A percentile compares a stretch with the other conserved stretches of the same genome.
Conservation (phyloP, 2,888 invertebrate species). For the Chymomyza amoena region DNA sequence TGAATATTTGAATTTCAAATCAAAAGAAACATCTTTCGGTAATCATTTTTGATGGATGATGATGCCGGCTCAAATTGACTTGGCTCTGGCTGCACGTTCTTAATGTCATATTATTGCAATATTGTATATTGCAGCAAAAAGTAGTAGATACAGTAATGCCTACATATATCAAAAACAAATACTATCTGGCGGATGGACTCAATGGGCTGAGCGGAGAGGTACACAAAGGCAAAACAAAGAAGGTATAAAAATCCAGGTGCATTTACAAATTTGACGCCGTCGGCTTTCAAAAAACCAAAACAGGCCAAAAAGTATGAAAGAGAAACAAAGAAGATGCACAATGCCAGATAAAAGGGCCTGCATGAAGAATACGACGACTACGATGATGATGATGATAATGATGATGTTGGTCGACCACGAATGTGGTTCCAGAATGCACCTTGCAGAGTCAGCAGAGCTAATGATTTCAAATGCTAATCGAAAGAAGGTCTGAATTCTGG, state of each 20-base stretch:
- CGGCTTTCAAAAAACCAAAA: conserved; percentile 59
- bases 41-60: conserved; percentile 74
- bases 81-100: conserved; percentile 14
- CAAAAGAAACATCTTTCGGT: conserved; percentile 67
- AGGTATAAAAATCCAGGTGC: conserved; percentile 65
- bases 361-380: conserved; percentile 39
- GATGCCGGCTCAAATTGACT: conserved; percentile 51
- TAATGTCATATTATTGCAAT: conserved; percentile 72
- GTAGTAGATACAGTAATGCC: conserved; percentile 45
- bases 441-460: conserved; percentile 62
- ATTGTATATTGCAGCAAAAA: conserved; percentile 27
- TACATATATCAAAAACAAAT: conserved; percentile 35
- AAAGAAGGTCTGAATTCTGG: conserved; percentile 29
- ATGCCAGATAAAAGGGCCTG: conserved; percentile 57
- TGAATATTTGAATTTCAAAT: conserved; percentile 69
- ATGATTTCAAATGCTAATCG: conserved; percentile 77
- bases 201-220: conserved; percentile 15
- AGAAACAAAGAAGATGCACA: conserved; percentile 61
- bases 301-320: conserved; percentile 46
- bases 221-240: conserved; percentile 49
- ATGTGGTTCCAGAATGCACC: conserved; percentile 74
- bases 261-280: conserved; percentile 73
- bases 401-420: conserved; percentile 60
- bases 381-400: conserved; percentile 44
- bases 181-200: conserved; percentile 3